Evolutionary conservation across 2,797 vertebrate species (phyloP).

Genomic region (Sus cebifrons): DNA sequence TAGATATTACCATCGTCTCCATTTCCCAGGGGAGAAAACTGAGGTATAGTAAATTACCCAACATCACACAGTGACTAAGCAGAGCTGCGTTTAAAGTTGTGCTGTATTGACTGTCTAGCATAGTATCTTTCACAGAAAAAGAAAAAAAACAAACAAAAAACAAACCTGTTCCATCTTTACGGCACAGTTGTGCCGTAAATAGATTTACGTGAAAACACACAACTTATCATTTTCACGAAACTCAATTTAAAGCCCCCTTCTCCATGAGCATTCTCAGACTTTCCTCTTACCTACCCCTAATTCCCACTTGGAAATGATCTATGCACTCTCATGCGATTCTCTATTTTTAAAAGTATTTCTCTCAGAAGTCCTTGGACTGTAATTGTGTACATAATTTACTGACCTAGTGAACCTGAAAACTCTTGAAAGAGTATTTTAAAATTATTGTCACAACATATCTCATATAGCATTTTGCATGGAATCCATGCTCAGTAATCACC

Average conservation of each 20-base stretch:
- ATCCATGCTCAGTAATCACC: background rate
- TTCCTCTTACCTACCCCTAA: background rate
- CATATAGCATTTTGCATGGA: background rate
- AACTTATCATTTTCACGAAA: conserved; percentile 26
- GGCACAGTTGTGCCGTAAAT: background rate
- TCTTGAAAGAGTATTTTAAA: conserved; percentile 33
- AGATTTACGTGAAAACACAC: background rate
- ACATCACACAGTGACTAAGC: background rate
- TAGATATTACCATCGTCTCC: background rate
- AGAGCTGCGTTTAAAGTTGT: background rate
- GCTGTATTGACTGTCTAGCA: background rate
- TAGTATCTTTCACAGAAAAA: background rate
- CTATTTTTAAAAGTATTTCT: background rate
- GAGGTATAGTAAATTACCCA: background rate
- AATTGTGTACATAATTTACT: background rate
- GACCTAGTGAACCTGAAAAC: background rate
- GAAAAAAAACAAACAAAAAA: background rate
- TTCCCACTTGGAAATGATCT: background rate
- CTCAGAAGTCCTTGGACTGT: background rate
- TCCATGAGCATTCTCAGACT: background rate
- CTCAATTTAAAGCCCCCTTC: background rate
- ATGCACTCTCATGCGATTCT: background rate
- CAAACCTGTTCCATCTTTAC: background rate
- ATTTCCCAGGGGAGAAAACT: conserved; percentile 2
- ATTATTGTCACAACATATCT: background rate